phyloP scores from a whole-genome alignment of 2,797 vertebrate species.

The Emydoidea blandingii region DNA sequence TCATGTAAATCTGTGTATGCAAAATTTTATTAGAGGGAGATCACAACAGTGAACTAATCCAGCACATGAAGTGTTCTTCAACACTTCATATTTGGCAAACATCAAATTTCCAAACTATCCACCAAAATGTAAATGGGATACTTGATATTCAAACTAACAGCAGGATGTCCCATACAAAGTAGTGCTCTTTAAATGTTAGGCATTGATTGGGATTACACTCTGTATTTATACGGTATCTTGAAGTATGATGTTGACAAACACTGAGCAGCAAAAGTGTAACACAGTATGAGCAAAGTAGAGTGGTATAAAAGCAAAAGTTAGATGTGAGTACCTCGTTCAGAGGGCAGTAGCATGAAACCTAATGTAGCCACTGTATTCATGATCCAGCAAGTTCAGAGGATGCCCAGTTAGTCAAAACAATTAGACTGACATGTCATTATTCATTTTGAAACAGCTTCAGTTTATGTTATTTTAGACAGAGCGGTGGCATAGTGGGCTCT shows the following conservation, averaged over 20 bases:
- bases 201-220: slow-evolving; percentile 47
- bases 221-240: not conserved
- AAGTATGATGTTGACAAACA: slow-evolving; percentile 69
- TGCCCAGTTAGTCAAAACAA: slow-evolving; percentile 65
- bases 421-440: slow-evolving; percentile 67
- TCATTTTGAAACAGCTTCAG: slow-evolving; percentile 58
- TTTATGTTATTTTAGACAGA: slow-evolving; percentile 48
- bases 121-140: slow-evolving; percentile 77
- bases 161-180: slow-evolving; percentile 71
- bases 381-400: slow-evolving; percentile 59
- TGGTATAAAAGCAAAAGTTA: slow-evolving; percentile 12
- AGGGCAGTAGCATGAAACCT: not conserved
- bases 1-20: slow-evolving; percentile 24
- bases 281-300: slow-evolving; percentile 14
- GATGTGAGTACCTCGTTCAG: not conserved
- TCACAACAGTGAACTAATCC: slow-evolving; percentile 67
- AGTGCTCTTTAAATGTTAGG: slow-evolving; percentile 43
- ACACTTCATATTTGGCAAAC: slow-evolving; percentile 74
- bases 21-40: slow-evolving; percentile 60
- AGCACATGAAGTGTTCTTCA: slow-evolving; percentile 73
- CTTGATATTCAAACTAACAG: slow-evolving; percentile 78
- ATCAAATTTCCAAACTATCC: slow-evolving; percentile 74
- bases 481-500: slow-evolving; percentile 39
- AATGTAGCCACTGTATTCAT: slow-evolving; percentile 13
- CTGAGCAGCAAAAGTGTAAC: not conserved